phyloP scores from a whole-genome alignment of 2,797 vertebrate genomes.

The Anas capensis region DNA sequence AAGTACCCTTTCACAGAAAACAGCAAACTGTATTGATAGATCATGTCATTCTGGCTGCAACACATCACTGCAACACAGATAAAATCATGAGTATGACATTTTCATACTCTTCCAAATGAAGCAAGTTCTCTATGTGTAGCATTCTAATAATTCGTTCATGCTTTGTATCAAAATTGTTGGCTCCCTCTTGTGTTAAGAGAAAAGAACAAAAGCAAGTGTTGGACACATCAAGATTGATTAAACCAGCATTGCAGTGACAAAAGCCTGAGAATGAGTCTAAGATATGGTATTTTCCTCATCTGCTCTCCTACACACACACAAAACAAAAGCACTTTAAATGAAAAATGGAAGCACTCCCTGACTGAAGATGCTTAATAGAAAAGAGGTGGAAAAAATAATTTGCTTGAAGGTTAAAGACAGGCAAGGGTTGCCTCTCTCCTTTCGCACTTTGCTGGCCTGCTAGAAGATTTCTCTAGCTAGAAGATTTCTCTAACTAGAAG shows the following conservation, averaged over 20 bases:
- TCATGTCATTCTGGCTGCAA: neutral
- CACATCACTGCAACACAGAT: neutral
- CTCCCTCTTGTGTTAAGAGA: conserved; percentile 64
- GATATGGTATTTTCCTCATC: neutral
- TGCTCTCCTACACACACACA: neutral
- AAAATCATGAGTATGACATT: neutral
- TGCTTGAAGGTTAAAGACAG: neutral
- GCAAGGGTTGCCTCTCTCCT: neutral
- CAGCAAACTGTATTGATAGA: neutral
- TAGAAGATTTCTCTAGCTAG: neutral
- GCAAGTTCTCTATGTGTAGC: neutral
- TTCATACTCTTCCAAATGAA: neutral
- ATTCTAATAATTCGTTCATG: neutral
- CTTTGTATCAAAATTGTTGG: conserved; percentile 36
- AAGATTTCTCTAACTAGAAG: neutral
- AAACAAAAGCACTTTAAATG: neutral
- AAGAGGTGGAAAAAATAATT: neutral
- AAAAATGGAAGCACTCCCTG: neutral
- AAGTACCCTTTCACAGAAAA: neutral
- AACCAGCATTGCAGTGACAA: neutral
- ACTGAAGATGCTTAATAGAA: neutral
- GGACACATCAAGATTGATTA: neutral
- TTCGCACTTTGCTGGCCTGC: neutral
- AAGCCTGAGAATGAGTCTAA: neutral
- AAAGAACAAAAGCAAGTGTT: conserved; percentile 1